Evolutionary conservation across 2,888 invertebrate species (phyloP).

Genomic region (Exephanes ischioxanthus): DNA sequence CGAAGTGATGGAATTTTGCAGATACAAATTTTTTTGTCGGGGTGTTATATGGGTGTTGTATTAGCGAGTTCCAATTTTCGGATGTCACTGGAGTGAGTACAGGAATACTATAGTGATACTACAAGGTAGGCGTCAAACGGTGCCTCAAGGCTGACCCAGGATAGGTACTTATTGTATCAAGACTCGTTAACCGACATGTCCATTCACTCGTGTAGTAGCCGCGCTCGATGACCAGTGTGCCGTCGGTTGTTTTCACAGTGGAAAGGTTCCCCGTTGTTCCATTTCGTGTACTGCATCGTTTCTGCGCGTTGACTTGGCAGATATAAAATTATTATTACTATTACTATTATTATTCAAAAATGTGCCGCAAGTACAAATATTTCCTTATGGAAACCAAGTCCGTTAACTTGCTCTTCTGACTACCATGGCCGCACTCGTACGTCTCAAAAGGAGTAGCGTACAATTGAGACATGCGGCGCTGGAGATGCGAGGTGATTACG

Average conservation of each 20-base stretch:
- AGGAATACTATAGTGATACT: conserved; percentile 60
- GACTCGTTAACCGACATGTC: conserved; percentile 83
- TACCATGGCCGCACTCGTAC: conserved; percentile 82
- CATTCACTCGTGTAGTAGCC: conserved; percentile 75
- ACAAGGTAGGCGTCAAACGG: conserved; percentile 75
- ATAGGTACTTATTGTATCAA: conserved; percentile 85
- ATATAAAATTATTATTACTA: conserved; percentile 29
- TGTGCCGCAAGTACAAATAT: conserved; percentile 68
- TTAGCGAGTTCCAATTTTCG: conserved; percentile 50
- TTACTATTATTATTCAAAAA: conserved; percentile 57
- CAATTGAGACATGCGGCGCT: conserved; percentile 87
- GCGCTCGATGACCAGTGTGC: conserved; percentile 58
- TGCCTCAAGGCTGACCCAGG: conserved; percentile 82
- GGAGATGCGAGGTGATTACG: conserved; percentile 86
- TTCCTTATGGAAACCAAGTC: conserved; percentile 64
- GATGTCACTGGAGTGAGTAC: conserved; percentile 13
- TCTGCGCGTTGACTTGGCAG: not conserved
- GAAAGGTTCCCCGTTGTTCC: conserved; percentile 10
- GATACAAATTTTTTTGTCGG: not conserved
- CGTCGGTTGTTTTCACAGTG: conserved; percentile 49
- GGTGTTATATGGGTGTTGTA: not conserved
- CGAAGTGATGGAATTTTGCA: not conserved
- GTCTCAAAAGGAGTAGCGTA: conserved; percentile 86
- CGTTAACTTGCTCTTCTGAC: conserved; percentile 61
- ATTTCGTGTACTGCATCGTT: conserved; percentile 8